Conservation (phyloP, 1,140 invertebrate species). For the Asbolus verrucosus region DNA sequence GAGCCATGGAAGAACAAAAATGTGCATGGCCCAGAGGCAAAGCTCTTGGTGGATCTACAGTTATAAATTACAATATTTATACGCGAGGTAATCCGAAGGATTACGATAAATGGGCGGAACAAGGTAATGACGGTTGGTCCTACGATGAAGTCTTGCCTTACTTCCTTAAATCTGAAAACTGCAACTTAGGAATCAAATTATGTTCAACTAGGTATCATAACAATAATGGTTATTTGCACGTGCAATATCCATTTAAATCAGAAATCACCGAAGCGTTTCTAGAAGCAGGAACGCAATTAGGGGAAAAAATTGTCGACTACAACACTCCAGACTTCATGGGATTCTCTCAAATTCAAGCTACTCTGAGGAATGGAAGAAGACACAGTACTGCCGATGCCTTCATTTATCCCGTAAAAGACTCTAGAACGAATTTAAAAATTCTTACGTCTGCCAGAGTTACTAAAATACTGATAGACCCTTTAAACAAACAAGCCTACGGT, state of each 20-base stretch:
- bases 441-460: conserved; percentile 73
- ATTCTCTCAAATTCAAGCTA: conserved; percentile 73
- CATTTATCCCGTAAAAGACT: conserved; percentile 70
- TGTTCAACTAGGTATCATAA: conserved; percentile 52
- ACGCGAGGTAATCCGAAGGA: conserved; percentile 73
- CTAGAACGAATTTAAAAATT: conserved; percentile 73
- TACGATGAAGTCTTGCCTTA: conserved; percentile 66
- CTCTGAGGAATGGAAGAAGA: conserved; percentile 74
- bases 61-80: conserved; percentile 78
- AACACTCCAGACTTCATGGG: conserved; percentile 74
- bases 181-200: conserved; percentile 66
- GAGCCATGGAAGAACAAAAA: conserved; percentile 63
- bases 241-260: conserved; percentile 70
- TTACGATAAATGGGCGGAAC: conserved; percentile 76
- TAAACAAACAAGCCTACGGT: conserved; percentile 72
- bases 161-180: conserved; percentile 68
- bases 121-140: conserved; percentile 68
- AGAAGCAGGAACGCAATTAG: conserved; percentile 66
- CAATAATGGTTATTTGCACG: conserved; percentile 68
- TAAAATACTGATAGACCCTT: conserved; percentile 78
- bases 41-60: conserved; percentile 71
- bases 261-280: conserved; percentile 70
- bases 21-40: conserved; percentile 64
- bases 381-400: conserved; percentile 79
- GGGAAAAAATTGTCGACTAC: conserved; percentile 74